Evolutionary conservation across 2,113 vertebrate genomes (phyloP).

Genomic region (Edolisoma coerulescens): DNA sequence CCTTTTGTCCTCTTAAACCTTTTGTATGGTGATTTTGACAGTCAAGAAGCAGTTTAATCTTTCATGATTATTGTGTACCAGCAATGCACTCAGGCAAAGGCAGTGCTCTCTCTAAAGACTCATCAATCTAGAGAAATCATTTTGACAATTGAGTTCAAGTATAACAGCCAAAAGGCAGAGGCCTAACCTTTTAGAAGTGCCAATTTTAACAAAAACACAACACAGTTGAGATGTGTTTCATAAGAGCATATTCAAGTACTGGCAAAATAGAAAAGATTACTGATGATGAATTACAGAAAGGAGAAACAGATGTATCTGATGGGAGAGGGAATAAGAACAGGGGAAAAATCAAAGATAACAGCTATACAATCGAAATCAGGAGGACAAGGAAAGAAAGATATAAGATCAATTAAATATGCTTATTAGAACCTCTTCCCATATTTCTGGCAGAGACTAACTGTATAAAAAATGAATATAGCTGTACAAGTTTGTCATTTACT

Average conservation of each 20-base stretch:
- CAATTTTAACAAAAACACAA: constrained; percentile 50
- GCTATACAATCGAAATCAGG: background rate
- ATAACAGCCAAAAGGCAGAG: constrained; percentile 51
- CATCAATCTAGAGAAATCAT: constrained; percentile 44
- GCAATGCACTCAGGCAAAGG: background rate
- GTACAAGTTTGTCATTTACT: background rate
- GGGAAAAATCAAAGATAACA: background rate
- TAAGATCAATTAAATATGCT: background rate
- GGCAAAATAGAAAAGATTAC: constrained; percentile 3
- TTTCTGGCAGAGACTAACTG: background rate
- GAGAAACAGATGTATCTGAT: background rate
- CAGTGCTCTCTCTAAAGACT: background rate
- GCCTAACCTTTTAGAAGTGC: constrained; percentile 43
- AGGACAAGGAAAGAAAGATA: background rate
- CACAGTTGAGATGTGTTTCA: background rate
- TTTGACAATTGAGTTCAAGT: constrained; percentile 51
- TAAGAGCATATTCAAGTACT: constrained; percentile 4
- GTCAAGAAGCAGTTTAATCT: background rate
- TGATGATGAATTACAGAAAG: background rate
- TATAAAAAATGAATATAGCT: background rate
- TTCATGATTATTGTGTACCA: background rate
- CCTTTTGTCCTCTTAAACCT: background rate
- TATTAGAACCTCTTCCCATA: background rate
- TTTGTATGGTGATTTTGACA: background rate
- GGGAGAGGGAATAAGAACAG: background rate